These are phyloP conservation scores for Emydoidea blandingii DNA, from an alignment of 2,797 vertebrate genomes.

Conservation along the genomic window DNA sequence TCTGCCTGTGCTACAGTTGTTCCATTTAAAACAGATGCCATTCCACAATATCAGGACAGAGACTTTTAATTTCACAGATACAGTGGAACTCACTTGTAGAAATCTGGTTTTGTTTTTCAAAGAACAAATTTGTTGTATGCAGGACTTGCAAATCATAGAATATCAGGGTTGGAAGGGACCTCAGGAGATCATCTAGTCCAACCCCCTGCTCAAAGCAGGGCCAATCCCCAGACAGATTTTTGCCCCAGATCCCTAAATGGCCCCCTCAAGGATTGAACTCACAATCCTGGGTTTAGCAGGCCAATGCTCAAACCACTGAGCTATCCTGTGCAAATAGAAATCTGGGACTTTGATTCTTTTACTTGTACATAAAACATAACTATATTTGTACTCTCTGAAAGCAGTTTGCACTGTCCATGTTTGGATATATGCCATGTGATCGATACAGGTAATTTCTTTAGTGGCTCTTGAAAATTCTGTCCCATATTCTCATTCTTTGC, in stretches of 20 bases:
- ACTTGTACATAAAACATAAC: slow-evolving; percentile 39
- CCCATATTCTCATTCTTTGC: neutral
- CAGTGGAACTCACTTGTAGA: slow-evolving; percentile 49
- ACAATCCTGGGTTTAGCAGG: too few relatives aligned
- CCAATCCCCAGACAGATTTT: too few relatives aligned
- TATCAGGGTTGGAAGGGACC: too few relatives aligned
- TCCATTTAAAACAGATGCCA: slow-evolving; percentile 65
- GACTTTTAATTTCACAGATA: slow-evolving; percentile 62
- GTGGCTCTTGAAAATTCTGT: slow-evolving; percentile 35
- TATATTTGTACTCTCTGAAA: slow-evolving; percentile 61
- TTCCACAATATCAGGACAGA: slow-evolving; percentile 55
- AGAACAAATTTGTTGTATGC: slow-evolving; percentile 43
- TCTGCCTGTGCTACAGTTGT: slow-evolving; percentile 52
- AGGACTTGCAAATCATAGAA: slow-evolving; percentile 12
- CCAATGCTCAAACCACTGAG: too few relatives aligned
- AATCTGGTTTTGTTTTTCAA: slow-evolving; percentile 68
- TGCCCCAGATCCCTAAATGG: too few relatives aligned
- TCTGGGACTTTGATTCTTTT: slow-evolving; percentile 57
- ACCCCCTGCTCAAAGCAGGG: too few relatives aligned
- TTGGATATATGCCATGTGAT: slow-evolving; percentile 63
- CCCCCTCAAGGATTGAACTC: too few relatives aligned
- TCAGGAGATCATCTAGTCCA: too few relatives aligned
- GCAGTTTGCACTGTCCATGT: slow-evolving; percentile 48
- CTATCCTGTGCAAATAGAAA: slow-evolving; percentile 47
- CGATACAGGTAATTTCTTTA: slow-evolving; percentile 49